Base-by-base conservation (phyloP, 2,888 invertebrate genomes). In the Lacanobia wlatinum region DNA sequence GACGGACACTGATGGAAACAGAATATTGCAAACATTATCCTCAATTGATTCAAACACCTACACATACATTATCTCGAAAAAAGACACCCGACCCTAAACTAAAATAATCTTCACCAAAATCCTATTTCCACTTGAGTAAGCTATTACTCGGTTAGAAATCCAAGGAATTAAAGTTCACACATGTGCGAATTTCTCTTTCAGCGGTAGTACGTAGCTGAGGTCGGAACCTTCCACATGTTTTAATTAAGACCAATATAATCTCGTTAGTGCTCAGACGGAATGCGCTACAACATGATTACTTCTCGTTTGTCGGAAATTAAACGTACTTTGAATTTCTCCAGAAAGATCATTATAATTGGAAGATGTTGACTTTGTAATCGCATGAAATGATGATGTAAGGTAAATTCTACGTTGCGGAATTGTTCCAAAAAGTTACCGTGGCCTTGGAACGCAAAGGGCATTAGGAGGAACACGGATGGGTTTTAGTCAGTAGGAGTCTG, bases 171-270 rank as follows among this genome's bases (percentile, higher is more conserved):
- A 82, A 73, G 69, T 73, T 74, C 70, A 78, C 70, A 70, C 65
- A 66, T 82, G 80, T 70, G 79, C 61, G 63, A 79, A 72, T 71
- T 72, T 76, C 69, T 76, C 69, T 70, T 70, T 68, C 67, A 64
- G 53, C 66, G 9, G 40, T 23, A 70, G 48, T 68, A 58, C 46
- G 55, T 64, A 6, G 61, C 38, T 63, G 64, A 73, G 80, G 63
- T 83, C 55, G 70, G 65, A 65, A 77, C 70, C 80, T 76, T 72
- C 71, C 60, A 52, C 61, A 70, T 71, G 62, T 70, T 68, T 81
- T 81, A 76, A 78, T 78, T 73, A 71, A 71, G 69, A 67, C 61
- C 69, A 69, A 70, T 77, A 70, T 78, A 83, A 84, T 81, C 70
- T 72, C 66, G 56, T 73, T 68, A 73, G 70, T 72, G 62, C 62